phyloP scores from a whole-genome alignment of 2,888 invertebrate genomes.

The Eucriotettix oculatus region DNA sequence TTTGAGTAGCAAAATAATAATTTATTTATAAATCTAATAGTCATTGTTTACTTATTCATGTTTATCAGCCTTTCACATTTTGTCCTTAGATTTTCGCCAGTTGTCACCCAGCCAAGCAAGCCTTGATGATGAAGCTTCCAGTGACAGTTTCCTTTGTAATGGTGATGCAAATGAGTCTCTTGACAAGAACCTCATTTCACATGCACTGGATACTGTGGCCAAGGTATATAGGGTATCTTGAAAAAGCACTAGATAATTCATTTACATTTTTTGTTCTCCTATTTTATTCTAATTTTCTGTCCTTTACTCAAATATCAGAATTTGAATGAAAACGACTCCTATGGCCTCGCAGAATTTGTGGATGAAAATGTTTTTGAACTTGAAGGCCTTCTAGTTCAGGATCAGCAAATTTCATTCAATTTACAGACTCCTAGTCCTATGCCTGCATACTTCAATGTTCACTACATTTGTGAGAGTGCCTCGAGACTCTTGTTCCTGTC shows the following conservation, averaged over 20 bases:
- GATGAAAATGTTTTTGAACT: slow-evolving; percentile 20
- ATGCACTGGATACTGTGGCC: slow-evolving; percentile 57
- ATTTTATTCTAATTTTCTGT: slow-evolving; percentile 4
- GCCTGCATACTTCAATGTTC: slow-evolving; percentile 79
- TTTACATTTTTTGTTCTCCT: neutral
- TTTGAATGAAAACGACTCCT: slow-evolving; percentile 14
- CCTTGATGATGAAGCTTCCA: slow-evolving; percentile 37
- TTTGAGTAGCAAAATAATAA: too few relatives aligned
- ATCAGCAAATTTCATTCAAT: slow-evolving; percentile 54
- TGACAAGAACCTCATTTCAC: slow-evolving; percentile 47
- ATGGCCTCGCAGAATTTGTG: slow-evolving; percentile 18
- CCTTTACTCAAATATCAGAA: slow-evolving; percentile 9
- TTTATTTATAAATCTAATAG: too few relatives aligned
- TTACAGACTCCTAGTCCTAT: slow-evolving; percentile 62
- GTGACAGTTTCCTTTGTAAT: slow-evolving; percentile 33
- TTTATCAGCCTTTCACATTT: too few relatives aligned
- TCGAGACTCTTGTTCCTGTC: slow-evolving; percentile 79
- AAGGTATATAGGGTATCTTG: slow-evolving; percentile 23
- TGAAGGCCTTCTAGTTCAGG: slow-evolving; percentile 47
- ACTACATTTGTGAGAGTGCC: slow-evolving; percentile 90
- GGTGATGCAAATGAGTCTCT: slow-evolving; percentile 40
- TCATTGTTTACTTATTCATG: too few relatives aligned
- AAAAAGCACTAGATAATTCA: neutral
- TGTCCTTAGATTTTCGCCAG: slow-evolving; percentile 15
- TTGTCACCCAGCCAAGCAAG: slow-evolving; percentile 29